A percentile compares a stretch with the other conserved stretches of the same genome.
phyloP scores from a whole-genome alignment of 2,113 vertebrate genomes.

The Datnioides undecimradiatus region DNA sequence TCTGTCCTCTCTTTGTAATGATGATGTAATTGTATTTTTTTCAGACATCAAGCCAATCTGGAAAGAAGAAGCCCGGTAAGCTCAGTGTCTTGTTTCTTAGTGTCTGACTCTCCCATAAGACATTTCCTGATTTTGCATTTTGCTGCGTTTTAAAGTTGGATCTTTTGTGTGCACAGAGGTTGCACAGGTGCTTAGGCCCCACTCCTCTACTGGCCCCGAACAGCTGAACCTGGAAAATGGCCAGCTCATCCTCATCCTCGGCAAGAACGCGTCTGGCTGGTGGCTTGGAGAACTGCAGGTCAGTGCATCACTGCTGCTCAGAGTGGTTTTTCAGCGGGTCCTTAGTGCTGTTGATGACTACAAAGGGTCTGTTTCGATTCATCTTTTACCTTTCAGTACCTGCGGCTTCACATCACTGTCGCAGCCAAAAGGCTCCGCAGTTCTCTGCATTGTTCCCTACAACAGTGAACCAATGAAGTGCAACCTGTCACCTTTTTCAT shows the following conservation, averaged over 20 bases:
- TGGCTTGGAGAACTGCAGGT: constrained; percentile 99
- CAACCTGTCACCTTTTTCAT: too few species aligned
- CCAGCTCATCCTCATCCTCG: constrained; percentile 93
- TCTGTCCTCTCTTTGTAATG: not conserved
- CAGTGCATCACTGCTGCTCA: constrained; percentile 19
- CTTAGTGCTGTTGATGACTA: not conserved
- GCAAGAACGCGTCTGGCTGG: constrained; percentile 94
- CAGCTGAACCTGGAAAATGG: constrained; percentile 92
- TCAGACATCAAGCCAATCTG: constrained; percentile 85
- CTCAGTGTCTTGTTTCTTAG: not conserved
- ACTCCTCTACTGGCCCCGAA: constrained; percentile 87
- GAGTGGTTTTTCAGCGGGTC: not conserved
- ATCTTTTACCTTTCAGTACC: not conserved
- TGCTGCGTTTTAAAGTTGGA: not conserved
- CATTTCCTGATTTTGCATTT: not conserved
- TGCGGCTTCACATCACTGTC: not conserved
- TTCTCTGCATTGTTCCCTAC: not conserved
- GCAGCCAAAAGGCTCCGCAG: not conserved
- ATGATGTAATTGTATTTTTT: constrained; percentile 16
- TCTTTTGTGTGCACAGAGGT: constrained; percentile 85
- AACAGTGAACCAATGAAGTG: too few species aligned
- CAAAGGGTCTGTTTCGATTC: not conserved
- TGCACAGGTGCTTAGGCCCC: constrained; percentile 90
- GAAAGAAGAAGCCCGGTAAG: constrained; percentile 93
- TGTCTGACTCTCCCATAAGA: not conserved